phyloP scores from a whole-genome alignment of 1,140 invertebrate genomes.

The Drosophila tsacasi region DNA sequence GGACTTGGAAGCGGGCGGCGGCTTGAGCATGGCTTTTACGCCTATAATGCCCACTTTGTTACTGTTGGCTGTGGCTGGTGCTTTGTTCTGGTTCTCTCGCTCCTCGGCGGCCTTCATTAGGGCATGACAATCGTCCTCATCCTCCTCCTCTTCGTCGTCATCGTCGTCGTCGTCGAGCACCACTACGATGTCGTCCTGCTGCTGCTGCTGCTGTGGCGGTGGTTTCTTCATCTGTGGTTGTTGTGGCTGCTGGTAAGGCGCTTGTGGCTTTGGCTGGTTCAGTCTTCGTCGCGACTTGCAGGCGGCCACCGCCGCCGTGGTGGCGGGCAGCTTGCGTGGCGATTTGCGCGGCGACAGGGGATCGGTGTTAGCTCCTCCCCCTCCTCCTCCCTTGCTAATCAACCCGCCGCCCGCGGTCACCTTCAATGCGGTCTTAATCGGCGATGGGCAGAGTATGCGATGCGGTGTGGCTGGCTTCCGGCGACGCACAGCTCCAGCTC shows the following conservation, averaged over 20 bases:
- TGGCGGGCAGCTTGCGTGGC: slow-evolving; percentile 66
- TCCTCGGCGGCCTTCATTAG: slow-evolving; percentile 54
- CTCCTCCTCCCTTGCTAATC: slow-evolving; percentile 25
- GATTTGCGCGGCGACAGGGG: slow-evolving; percentile 70
- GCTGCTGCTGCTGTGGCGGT: slow-evolving; percentile 20
- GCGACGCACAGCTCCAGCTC: slow-evolving; percentile 31
- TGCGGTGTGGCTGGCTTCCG: slow-evolving; percentile 84
- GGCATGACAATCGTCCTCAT: slow-evolving; percentile 54
- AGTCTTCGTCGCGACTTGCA: slow-evolving; percentile 82
- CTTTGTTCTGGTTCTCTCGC: slow-evolving; percentile 68
- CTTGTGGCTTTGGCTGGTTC: slow-evolving; percentile 78
- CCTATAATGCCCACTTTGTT: slow-evolving; percentile 41
- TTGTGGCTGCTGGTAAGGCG: slow-evolving; percentile 63
- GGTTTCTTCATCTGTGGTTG: slow-evolving; percentile 39
- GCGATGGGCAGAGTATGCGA: slow-evolving; percentile 83
- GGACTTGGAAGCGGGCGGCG: slow-evolving; percentile 49
- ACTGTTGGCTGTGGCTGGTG: slow-evolving; percentile 58
- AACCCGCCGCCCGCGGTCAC: slow-evolving; percentile 11
- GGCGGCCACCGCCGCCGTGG: slow-evolving; percentile 45
- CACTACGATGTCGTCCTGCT: slow-evolving; percentile 48
- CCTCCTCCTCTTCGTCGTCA: slow-evolving; percentile 56
- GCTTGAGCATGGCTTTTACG: slow-evolving; percentile 42
- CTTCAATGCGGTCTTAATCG: slow-evolving; percentile 63
- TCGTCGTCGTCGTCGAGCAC: slow-evolving; percentile 44
- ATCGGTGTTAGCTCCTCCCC: slow-evolving; percentile 15